Conservation (phyloP, 1,140 invertebrate species). For the Tetraneura akinire region DNA sequence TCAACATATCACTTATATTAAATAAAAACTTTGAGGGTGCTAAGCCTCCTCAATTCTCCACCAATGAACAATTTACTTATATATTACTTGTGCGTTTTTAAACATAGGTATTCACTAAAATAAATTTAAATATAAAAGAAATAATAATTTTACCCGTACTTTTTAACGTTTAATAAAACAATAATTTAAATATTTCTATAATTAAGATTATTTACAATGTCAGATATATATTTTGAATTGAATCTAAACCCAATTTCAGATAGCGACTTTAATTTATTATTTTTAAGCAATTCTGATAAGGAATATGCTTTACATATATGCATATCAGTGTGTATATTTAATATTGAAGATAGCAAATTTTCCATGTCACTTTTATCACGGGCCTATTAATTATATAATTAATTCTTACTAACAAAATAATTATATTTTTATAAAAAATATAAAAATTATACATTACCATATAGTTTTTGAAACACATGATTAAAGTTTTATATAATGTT, state of each 20-base stretch:
- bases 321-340: not conserved
- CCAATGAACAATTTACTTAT: too few species aligned
- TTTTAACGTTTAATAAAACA: too few species aligned
- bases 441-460: not conserved
- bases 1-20: too few species aligned
- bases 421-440: not conserved
- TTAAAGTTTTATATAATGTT: not conserved
- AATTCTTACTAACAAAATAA: not conserved
- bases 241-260: slow-evolving; percentile 36
- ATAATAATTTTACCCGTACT: too few species aligned
- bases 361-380: slow-evolving; percentile 5
- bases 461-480: slow-evolving; percentile 12
- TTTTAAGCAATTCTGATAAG: not conserved
- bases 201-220: not conserved
- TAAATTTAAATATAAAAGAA: too few species aligned
- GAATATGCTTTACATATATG: not conserved
- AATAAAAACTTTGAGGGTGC: too few species aligned
- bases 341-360: not conserved
- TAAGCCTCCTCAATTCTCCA: too few species aligned
- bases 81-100: too few species aligned
- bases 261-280: not conserved
- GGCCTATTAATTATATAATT: not conserved
- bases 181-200: too few species aligned
- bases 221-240: not conserved
- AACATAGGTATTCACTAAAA: too few species aligned